Base-by-base conservation (phyloP, 2,113 vertebrate species). In the Bucco capensis region DNA sequence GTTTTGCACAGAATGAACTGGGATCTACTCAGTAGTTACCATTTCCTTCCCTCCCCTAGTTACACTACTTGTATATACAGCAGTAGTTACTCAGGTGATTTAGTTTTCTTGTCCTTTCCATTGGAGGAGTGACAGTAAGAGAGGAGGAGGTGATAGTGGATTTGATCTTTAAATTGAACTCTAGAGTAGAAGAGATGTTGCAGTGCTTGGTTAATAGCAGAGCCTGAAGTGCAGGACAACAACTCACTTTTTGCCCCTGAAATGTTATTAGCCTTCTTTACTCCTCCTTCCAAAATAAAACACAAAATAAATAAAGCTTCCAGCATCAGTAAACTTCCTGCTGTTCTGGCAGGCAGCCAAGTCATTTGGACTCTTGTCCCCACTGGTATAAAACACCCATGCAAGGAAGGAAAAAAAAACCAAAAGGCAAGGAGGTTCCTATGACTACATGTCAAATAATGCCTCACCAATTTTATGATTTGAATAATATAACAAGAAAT, bases 131-230 rank as follows among this genome's bases (percentile, higher is more conserved):
- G 57, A 83, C 79, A 54, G 76, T 60, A 83, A 49, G 70, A 87
- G 49, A 90, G 80, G 64, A 94, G 77, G 86, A 96, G 40, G 76
- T 79, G 83, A 82, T 27, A 81, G 85, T 0, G 0, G 62, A 75
- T 65, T 95, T 94, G 94, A 83, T 87, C 91, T 95, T 95, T 80
- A 92, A 90, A 94, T 77, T 90, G 70, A 94, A 46, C 85, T 54
- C 38, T 87, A 31, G 51, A 61, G n/a, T 42, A 12, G 2, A 74
- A 81, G 89, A 76, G 54, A 69, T 53, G 44, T 80, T 86, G 82
- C 80, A 92, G 35, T 85, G 44, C 40, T 78, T 87, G 86, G 73
- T 51, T 65, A 65, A 53, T 49, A 49, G 57, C 72, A 86, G 69
- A 94, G 35, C 67, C 73, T 62, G 38, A 77, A 65, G 40, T 71